Conservation (phyloP, 1,140 invertebrate species). For the Heliothis subflexa region DNA sequence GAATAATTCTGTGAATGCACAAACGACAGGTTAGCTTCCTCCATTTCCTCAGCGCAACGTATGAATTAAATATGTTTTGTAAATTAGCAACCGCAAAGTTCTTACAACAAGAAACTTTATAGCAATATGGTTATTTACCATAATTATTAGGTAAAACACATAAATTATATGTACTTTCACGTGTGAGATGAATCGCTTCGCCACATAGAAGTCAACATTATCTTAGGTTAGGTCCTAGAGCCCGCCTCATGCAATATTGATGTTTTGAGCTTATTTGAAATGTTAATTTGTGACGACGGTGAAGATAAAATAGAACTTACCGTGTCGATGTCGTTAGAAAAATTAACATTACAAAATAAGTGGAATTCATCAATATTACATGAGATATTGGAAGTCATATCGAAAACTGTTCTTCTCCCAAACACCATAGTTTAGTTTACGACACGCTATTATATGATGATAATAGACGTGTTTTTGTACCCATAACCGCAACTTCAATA, state of each 20-base stretch:
- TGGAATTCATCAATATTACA: constrained; percentile 12
- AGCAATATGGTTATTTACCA: constrained; percentile 8
- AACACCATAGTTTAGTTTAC: background rate
- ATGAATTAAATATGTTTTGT: constrained; percentile 15
- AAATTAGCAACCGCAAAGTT: constrained; percentile 4
- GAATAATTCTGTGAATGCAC: background rate
- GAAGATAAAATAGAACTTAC: constrained; percentile 36
- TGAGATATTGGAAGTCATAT: constrained; percentile 14
- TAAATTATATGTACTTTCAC: constrained; percentile 28
- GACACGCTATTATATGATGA: background rate
- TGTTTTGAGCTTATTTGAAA: constrained; percentile 37
- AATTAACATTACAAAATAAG: constrained; percentile 36
- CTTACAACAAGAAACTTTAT: constrained; percentile 21
- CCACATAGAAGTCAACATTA: constrained; percentile 17
- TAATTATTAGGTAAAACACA: constrained; percentile 35
- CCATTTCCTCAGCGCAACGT: background rate
- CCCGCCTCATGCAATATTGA: constrained; percentile 36
- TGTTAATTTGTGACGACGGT: constrained; percentile 7
- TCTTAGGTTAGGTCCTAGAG: constrained; percentile 7
- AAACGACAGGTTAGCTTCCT: background rate
- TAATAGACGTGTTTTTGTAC: background rate
- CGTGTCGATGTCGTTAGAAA: constrained; percentile 27
- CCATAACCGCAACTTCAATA: background rate
- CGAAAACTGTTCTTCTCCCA: background rate
- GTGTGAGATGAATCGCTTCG: constrained; percentile 1